Base-by-base conservation (phyloP, 1,140 invertebrate species). In the Papilio machaon region DNA sequence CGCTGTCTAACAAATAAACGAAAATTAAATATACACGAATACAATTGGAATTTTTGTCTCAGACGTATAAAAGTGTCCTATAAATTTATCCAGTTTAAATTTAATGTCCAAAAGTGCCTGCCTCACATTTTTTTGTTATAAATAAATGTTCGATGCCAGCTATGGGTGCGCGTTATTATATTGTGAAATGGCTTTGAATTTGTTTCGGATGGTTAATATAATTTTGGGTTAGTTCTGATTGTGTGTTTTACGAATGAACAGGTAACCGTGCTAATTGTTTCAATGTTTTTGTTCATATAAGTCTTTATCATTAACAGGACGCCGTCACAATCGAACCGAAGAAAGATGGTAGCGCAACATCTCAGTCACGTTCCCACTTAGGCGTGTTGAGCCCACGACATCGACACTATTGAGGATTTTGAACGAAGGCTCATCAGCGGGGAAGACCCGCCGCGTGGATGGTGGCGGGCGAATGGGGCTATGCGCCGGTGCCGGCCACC, bases 21-120 rank as follows among this genome's bases (percentile, higher is more conserved):
- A 93, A 94, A 94, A 94, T 94, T 94, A 94, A 93, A 94, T 94
- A 94, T 94, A 94, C 93, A 94, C 90, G 89, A 90, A 87, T 84
- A 94, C 92, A 94, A 94, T 93, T 91, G 91, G 93, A 94, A 94
- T 94, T 94, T 94, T 94, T 94, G 93, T 94, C 93, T 94, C 92
- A 94, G 91, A 81, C 91, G 82, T 94, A 94, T 94, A 94, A 94
- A 94, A 94, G 85, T 94, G 93, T 94, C 93, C 92, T 94, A 94
- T 94, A 94, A 94, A 94, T 94, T 94, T 92, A 93, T 89, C 93
- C 93, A 93, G 91, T 94, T 94, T 94, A 93, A 79, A 94, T 94
- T 94, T 94, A 94, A 93, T 93, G 93, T 94, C 92, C 91, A 93
- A 93, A 92, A 91, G 91, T 94, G 92, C 92, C 93, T 93, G 91